These are phyloP conservation scores for Stenolophus ochropezus DNA, from an alignment of 2,888 invertebrate genomes.

Conservation along the genomic window DNA sequence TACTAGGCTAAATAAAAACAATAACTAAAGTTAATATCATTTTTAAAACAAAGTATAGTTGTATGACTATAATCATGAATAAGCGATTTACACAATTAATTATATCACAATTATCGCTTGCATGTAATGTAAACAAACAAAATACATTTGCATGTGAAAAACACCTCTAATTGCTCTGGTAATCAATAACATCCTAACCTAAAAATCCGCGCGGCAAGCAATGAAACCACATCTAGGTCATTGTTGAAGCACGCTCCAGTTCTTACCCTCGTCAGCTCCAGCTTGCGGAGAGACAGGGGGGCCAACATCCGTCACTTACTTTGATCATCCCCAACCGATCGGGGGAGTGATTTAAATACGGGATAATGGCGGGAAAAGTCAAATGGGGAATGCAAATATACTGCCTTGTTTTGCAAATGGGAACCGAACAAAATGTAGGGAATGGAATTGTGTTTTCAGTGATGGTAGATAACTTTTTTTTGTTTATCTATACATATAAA, in stretches of 20 bases:
- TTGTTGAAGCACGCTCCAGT: constrained; percentile 35
- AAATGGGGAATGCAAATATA: background rate
- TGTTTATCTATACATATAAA: too few species aligned
- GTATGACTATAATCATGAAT: too few species aligned
- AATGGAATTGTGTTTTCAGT: too few species aligned
- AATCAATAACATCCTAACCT: background rate
- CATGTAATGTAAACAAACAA: background rate
- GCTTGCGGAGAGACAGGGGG: background rate
- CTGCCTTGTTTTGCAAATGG: background rate
- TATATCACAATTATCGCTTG: too few species aligned
- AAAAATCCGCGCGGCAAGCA: background rate
- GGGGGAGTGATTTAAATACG: background rate
- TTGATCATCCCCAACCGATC: constrained; percentile 13
- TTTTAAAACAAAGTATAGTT: too few species aligned
- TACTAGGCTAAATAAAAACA: too few species aligned
- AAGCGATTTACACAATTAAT: too few species aligned
- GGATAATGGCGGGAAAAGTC: background rate
- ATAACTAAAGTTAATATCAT: too few species aligned
- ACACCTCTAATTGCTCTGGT: background rate
- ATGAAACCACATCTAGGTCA: constrained; percentile 41
- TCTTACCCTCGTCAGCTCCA: constrained; percentile 27
- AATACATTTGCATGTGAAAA: background rate
- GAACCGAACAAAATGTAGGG: too few species aligned
- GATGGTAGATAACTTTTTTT: too few species aligned
- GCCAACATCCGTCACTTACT: constrained; percentile 24